These are phyloP conservation scores for Mystacornis crossleyi DNA, from an alignment of 2,113 vertebrate genomes.

Conservation along the genomic window DNA sequence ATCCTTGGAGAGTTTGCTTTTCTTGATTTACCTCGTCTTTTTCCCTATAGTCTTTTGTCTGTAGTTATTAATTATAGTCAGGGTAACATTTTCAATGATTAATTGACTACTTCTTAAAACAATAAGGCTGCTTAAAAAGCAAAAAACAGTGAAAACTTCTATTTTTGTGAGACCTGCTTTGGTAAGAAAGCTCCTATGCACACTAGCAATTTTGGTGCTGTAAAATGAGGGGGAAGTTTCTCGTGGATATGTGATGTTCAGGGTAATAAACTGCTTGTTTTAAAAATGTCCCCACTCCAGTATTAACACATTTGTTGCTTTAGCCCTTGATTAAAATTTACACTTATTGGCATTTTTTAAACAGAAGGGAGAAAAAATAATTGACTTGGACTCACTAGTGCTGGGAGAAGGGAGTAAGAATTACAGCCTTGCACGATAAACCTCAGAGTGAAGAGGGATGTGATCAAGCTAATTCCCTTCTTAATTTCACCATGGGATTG, in stretches of 20 bases:
- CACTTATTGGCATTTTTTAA: neutral
- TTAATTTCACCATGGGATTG: neutral
- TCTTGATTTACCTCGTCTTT: slow-evolving; percentile 36
- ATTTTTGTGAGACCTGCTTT: neutral
- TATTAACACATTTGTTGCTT: neutral
- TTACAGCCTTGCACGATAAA: neutral
- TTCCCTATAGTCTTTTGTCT: slow-evolving; percentile 37
- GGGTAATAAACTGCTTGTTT: neutral
- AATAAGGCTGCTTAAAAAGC: slow-evolving; percentile 71
- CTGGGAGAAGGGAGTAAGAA: neutral
- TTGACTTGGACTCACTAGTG: accelerated
- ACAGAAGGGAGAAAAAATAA: neutral
- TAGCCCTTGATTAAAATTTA: neutral
- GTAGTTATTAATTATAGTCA: slow-evolving; percentile 78
- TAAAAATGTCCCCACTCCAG: neutral
- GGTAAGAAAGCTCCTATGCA: neutral
- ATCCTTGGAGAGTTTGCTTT: slow-evolving; percentile 42
- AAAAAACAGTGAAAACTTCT: neutral
- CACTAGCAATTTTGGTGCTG: neutral
- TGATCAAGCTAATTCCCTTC: neutral
- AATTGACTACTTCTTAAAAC: slow-evolving; percentile 72
- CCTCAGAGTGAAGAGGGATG: neutral
- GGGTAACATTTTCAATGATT: slow-evolving; percentile 68
- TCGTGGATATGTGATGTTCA: neutral
- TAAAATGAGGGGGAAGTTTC: neutral